phyloP scores from a whole-genome alignment of 2,888 invertebrate species.

The Latrodectus elegans region DNA sequence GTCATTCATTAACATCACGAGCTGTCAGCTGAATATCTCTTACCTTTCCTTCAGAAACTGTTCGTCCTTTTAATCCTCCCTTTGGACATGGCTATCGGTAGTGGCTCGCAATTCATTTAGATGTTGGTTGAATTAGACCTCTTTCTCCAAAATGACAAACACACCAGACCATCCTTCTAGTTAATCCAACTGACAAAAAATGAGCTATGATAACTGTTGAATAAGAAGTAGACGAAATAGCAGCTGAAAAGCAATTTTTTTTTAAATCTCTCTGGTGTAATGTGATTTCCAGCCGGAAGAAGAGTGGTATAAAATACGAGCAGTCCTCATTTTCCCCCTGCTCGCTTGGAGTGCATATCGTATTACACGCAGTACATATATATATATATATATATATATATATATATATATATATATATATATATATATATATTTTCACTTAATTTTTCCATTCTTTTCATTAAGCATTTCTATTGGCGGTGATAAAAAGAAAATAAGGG shows the following conservation, averaged over 20 bases:
- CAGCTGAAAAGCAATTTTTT: not conserved
- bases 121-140: too few relatives aligned
- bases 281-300: not conserved
- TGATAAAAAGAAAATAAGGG: not conserved
- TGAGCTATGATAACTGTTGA: too few relatives aligned
- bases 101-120: too few relatives aligned
- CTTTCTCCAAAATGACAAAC: too few relatives aligned
- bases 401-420: not conserved
- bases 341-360: conserved; percentile 8
- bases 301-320: conserved; percentile 26
- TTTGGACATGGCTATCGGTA: too few relatives aligned
- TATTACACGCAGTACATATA: conserved; percentile 19
- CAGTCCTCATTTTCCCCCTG: conserved; percentile 1
- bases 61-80: too few relatives aligned
- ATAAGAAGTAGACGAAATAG: not conserved
- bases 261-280: not conserved
- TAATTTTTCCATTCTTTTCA: conserved; percentile 35
- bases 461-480: conserved; percentile 33
- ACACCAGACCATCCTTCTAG: too few relatives aligned
- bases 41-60: too few relatives aligned
- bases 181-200: too few relatives aligned
- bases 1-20: too few relatives aligned
- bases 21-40: too few relatives aligned
- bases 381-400: too few relatives aligned
- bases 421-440: conserved; percentile 16